Evolutionary conservation across 1,140 invertebrate genomes (phyloP).

Genomic region (Helicoverpa armigera): DNA sequence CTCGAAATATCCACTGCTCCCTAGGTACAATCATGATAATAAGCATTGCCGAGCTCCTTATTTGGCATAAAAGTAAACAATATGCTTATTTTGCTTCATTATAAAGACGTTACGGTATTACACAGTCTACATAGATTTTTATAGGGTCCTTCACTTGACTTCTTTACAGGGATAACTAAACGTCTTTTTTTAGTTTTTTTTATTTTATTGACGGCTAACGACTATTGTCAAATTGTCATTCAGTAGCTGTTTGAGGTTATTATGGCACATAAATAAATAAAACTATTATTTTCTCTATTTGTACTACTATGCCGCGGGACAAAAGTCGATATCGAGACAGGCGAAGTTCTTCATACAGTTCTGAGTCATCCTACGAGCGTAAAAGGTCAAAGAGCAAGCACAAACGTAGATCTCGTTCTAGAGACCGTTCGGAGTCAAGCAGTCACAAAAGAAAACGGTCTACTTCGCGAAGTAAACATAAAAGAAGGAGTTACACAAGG

Average conservation of each 20-base stretch:
- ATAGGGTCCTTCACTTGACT: no score
- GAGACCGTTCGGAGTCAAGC: conserved; percentile 73
- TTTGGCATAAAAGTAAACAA: no score
- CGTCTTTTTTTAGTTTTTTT: neutral
- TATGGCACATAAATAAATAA: conserved; percentile 26
- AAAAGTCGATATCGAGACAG: conserved; percentile 76
- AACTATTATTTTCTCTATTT: conserved; percentile 3
- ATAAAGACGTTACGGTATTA: no score
- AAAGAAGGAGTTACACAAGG: conserved; percentile 75
- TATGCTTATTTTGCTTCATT: no score
- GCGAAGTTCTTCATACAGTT: conserved; percentile 76
- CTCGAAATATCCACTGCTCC: no score
- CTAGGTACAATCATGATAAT: no score
- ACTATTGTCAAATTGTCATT: neutral
- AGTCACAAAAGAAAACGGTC: conserved; percentile 72
- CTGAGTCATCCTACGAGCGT: conserved; percentile 78
- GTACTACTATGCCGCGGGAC: conserved; percentile 73
- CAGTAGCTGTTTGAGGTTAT: conserved; percentile 47
- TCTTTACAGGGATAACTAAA: neutral
- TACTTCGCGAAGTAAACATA: conserved; percentile 68
- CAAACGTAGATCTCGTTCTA: conserved; percentile 73
- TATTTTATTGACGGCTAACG: neutral
- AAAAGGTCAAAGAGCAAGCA: conserved; percentile 80
- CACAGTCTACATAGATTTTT: no score
- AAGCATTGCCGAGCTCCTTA: no score